Base-by-base conservation (phyloP, 2,888 invertebrate species). In the Cheilosia impressa region DNA sequence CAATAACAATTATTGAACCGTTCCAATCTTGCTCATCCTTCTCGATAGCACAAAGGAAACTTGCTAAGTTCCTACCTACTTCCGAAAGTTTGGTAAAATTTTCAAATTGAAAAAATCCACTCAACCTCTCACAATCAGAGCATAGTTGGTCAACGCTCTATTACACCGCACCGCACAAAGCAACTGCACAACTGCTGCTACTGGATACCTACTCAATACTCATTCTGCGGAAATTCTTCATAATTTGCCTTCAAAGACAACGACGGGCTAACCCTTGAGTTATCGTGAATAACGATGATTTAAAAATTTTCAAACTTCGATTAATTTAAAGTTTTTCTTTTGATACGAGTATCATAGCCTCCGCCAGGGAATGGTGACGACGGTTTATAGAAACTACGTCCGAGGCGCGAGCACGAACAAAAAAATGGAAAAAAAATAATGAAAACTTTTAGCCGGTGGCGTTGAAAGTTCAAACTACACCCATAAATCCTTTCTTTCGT, bases 231-330 rank as follows among this genome's bases (percentile, higher is more conserved):
- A 52, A 53, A 13, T 52, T 57, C 57, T 62, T 69, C 65, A 65
- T 65, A 75, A 84, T 80, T 84, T 84, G 58, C 68, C 62, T 47
- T 73, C 84, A 75, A 80, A 76, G 80, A 80, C 69, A 80, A 80
- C 80, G 71, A 80, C 80, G 71, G 84, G 69, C 80, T 76, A 84
- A 76, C 69, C 63, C 80, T 75, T 71, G 75, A 69, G 52, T 75
- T 73, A 80, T 69, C 71, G 58, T 50, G 75, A 69, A 80, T 75
- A 80, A 71, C 60, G 65, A 75, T 69, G 69, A 75, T 66, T 79
- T 57, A 31, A 55, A 66, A 47, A 50, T 63, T 17, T 62, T 45
- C 62, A 69, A 75, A 80, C 75, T 75, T 84, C 80, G 80, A 84
- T 80, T 84, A 80, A 75, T 76, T 75, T 80, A 55, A 80, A 84